Base-by-base conservation (phyloP, 1,140 invertebrate genomes). In the Saxidomus purpurata region DNA sequence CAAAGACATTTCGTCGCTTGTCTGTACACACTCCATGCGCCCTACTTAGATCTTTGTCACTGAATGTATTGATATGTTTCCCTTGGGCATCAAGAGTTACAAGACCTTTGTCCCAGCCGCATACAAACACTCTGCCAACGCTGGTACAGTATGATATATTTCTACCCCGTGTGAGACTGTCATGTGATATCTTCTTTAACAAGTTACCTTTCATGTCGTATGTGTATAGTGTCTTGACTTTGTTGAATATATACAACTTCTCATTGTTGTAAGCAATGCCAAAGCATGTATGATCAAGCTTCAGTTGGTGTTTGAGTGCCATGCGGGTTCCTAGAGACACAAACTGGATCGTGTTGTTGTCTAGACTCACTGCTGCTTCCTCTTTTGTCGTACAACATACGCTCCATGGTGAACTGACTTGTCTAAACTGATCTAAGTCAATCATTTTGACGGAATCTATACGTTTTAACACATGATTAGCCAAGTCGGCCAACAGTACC, bases 61-160 rank as follows among this genome's bases (percentile, higher is more conserved):
- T n/a, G n/a, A n/a, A n/a, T n/a, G n/a, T n/a, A n/a, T n/a, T n/a
- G 9, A 61, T 6, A 22, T 82, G 25, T 11, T 61, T 40, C 4
- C 80, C 80, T 34, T 63, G 19, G 11, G 34, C 25, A 59, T 82
- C 80, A n/a, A 82, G 6, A 82, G n/a, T 59, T 25, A 82, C 59
- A 6, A 82, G 11, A 11, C 80, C 80, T 31, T 40, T 63, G n/a
- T 77, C 15, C 11, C 43, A 77, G n/a, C 31, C 38, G 11, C 38
- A 36, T 11, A 77, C 25, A 43, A 40, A 77, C 34, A 77, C 15
- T 43, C 15, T 40, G 25, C 47, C 74, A 49, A 22, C 31, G 25
- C 11, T 13, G 15, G 6, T 13, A 13, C 15, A 17, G 71, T 76
- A 34, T 31, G n/a, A 11, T 4, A 34, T 38, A 11, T 19, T 34